Conservation (phyloP, 2,888 invertebrate species). For the Lepas anatifera region DNA sequence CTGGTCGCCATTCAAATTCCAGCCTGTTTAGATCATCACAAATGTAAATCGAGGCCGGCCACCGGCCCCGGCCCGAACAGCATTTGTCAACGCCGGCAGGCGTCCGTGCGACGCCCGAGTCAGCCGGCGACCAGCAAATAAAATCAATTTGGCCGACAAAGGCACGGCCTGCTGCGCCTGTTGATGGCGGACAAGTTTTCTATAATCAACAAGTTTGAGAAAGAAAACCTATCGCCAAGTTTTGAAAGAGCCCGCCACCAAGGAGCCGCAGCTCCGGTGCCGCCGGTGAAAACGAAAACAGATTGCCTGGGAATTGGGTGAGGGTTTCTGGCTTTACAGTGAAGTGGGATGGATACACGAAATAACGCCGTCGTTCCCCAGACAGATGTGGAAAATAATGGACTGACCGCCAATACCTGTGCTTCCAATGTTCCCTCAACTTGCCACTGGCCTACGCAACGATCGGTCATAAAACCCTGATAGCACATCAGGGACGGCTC, state of each 20-base stretch:
- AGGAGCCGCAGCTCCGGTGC: neutral
- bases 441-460: too few relatives aligned
- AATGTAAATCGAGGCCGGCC: conserved; percentile 1
- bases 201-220: conserved; percentile 8
- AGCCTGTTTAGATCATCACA: conserved; percentile 1
- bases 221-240: neutral
- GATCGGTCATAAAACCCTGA: too few relatives aligned
- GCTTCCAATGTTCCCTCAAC: too few relatives aligned
- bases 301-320: conserved; percentile 4
- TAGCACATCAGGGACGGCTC: too few relatives aligned
- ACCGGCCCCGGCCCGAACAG: neutral
- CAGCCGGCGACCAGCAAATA: neutral
- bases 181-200: conserved; percentile 5
- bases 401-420: too few relatives aligned
- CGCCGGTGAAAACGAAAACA: neutral
- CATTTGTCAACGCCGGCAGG: neutral
- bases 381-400: too few relatives aligned
- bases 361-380: conserved; percentile 4
- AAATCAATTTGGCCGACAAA: conserved; percentile 1
- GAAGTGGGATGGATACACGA: neutral
- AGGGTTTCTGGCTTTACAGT: neutral
- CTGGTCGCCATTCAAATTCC: neutral
- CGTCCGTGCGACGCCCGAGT: neutral
- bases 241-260: neutral
- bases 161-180: neutral